Conservation (phyloP, 2,797 vertebrate species). For the Sebastes matsubarae region DNA sequence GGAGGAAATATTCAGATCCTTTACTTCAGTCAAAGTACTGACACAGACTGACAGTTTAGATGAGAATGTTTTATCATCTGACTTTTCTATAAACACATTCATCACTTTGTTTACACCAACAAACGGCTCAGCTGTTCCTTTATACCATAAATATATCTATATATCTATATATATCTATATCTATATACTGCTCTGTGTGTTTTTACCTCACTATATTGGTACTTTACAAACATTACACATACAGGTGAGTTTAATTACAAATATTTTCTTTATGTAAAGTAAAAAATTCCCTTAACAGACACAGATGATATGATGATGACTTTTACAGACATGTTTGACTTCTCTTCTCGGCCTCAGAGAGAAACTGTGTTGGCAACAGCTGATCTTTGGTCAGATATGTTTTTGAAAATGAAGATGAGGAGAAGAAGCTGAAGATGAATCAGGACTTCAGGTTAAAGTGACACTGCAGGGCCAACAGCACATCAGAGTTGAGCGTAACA, state of each 20-base stretch:
- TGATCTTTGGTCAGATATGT: not conserved
- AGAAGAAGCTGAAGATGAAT: not conserved
- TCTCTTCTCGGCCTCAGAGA: not conserved
- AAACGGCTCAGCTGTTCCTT: not conserved
- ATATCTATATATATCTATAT: not conserved
- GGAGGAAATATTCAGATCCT: no score
- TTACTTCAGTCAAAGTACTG: no score
- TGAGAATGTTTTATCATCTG: not conserved
- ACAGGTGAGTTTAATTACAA: conserved; percentile 1
- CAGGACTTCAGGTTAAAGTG: not conserved
- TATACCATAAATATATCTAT: conserved; percentile 24
- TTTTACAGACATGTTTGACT: not conserved
- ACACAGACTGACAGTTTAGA: not conserved
- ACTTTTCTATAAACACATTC: not conserved
- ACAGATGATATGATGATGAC: not conserved
- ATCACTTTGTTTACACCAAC: not conserved
- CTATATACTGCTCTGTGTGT: not conserved
- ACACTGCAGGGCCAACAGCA: not conserved
- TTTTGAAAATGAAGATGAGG: not conserved
- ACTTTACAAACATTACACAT: conserved; percentile 7
- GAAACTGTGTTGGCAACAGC: not conserved
- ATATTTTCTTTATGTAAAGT: not conserved
- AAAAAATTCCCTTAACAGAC: not conserved
- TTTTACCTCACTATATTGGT: not conserved
- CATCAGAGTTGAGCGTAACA: not conserved